Conservation (phyloP, 2,888 invertebrate genomes). For the Agriopis aurantiaria region DNA sequence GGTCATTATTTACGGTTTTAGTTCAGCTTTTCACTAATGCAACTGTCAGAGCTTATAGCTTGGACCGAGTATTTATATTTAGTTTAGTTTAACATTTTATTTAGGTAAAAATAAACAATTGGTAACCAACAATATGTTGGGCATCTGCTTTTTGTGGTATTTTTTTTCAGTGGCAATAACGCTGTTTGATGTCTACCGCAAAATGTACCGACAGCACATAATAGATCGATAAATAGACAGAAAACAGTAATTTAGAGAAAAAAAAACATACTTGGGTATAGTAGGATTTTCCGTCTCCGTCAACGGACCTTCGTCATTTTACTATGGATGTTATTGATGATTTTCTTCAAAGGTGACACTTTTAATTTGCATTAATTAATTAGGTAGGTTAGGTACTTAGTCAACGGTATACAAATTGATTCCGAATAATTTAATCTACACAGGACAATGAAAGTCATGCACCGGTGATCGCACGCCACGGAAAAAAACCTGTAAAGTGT, state of each 20-base stretch:
- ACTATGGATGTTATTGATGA: too few relatives aligned
- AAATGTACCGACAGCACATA: not conserved
- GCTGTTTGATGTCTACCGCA: slow-evolving; percentile 20
- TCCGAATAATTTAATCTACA: slow-evolving; percentile 45
- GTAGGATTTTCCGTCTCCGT: too few relatives aligned
- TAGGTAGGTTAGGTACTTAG: not conserved
- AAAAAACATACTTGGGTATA: too few relatives aligned
- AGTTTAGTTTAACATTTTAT: too few relatives aligned
- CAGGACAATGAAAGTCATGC: slow-evolving; percentile 31
- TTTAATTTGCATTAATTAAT: not conserved
- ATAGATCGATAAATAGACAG: too few relatives aligned
- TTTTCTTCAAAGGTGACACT: not conserved
- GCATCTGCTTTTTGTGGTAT: slow-evolving; percentile 1
- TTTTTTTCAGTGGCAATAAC: not conserved
- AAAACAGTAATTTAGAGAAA: too few relatives aligned
- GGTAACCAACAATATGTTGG: not conserved
- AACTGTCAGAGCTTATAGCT: too few relatives aligned
- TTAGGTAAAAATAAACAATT: too few relatives aligned
- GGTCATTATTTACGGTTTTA: too few relatives aligned
- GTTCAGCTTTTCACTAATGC: too few relatives aligned
- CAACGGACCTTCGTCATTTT: too few relatives aligned
- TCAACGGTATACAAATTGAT: slow-evolving; percentile 9
- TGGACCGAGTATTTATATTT: too few relatives aligned
- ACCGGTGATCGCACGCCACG: slow-evolving; percentile 8
- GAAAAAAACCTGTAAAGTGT: slow-evolving; percentile 42